Evolutionary conservation across 2,888 invertebrate genomes (phyloP), one percentile per base, ranked within the genome.

Genomic region (Perizoma affinitatum): DNA sequence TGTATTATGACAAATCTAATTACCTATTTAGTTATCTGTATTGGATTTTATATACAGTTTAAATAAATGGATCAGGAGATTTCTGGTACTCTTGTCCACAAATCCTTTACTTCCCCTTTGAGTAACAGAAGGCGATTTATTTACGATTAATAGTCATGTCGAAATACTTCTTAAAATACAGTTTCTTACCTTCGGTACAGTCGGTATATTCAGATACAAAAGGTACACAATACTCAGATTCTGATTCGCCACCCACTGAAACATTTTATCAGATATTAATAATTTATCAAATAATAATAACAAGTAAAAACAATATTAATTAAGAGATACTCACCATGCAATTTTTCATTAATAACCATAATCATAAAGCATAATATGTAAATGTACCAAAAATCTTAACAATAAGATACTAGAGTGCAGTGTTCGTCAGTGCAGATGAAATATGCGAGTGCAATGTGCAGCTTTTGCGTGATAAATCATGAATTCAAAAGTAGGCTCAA

Each of bases 141-240:
- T n/a, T n/a, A n/a, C n/a, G n/a, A n/a, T n/a, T n/a, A n/a, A n/a
- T 22, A 22, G 22, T 42, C 4, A 42, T n/a, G 10, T 3, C n/a
- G 4, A 42, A 10, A 3, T 10, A 5, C 5, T 1, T 42, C 5
- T 42, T 43, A 10, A 22, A 22, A 36, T n/a, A 5, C 5, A 47
- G 10, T 34, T 45, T 62, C 84, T 82, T 74, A 90, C 90, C 84
- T 35, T 83, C 82, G 50, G 78, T 82, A 56, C 91, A 91, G 54
- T 90, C 85, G 0, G 82, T 75, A 58, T 90, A 90, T 56, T 82
- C 75, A 0, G 90, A 90, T 0, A 90, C 74, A 45, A 78, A 87
- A 3, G 91, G 90, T 2, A 88, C 67, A 69, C 91, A 91, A 57
- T 71, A 74, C 10, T 66, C 53, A 4, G 61, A 11, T 1, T 71